Evolutionary conservation across 2,888 invertebrate genomes (phyloP), one percentile per base, ranked within the genome.

Genomic region (Dryobota labecula): DNA sequence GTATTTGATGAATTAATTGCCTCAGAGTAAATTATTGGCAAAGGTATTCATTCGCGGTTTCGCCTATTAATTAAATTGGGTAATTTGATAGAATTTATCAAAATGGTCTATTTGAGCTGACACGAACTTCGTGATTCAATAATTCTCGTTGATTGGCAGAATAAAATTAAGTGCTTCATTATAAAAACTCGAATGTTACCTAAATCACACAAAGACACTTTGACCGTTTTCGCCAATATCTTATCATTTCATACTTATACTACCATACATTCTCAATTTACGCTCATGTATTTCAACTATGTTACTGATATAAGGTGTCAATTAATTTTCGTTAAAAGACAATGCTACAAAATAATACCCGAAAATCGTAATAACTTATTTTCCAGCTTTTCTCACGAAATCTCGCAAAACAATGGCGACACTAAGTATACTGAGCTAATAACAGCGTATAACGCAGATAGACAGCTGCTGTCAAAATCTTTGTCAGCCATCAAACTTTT

Each of bases 401-500:
- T 36, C 63, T 79, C 1, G 0, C 56, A 69, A 70, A 76, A 72
- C 71, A 76, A 68, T 69, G 27, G 38, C 72, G 85, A 73, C 77
- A 75, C 65, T 78, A 78, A 84, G 77, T 58, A 75, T 85, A 84
- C 78, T 82, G 73, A 74, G 62, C 58, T 73, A 70, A 85, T 76
- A 72, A 82, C 51, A 80, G 56, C 58, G 73, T 83, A 80, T 75
- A 70, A 83, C 54, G 65, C 69, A 78, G 83, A 84, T 81, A 83
- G 84, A 86, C 84, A 85, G 80, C 70, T 56, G 76, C 84, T 85
- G 86, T 84, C 86, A 84, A 87, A 89, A 88, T 88, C 86, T 88
- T 87, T 88, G 90, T 86, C 84, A 86, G 87, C 79, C 81, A 84
- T 88, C 84, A 84, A 91, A 91, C 88, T 92, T 91, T 90, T 89